These are phyloP conservation scores for Rhabdomys dilectus DNA, from an alignment of 2,113 vertebrate genomes.

Conservation along the genomic window DNA sequence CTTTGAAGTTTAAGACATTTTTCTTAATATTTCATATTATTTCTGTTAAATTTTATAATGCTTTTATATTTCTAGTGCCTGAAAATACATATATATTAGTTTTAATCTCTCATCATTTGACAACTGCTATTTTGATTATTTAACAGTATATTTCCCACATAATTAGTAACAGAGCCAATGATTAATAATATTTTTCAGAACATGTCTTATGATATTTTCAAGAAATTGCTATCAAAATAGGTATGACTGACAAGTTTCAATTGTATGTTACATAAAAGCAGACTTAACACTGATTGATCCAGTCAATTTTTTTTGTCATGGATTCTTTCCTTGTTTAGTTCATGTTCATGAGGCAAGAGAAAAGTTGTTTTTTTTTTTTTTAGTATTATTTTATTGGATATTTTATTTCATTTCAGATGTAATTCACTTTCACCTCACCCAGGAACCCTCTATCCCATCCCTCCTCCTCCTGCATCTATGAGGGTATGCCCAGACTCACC, in stretches of 20 bases:
- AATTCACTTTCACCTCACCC: too few relatives aligned
- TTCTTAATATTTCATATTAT: neutral
- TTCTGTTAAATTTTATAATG: neutral
- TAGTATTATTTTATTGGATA: too few relatives aligned
- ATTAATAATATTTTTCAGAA: slow-evolving; percentile 14
- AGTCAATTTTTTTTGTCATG: neutral
- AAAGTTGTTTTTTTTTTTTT: too few relatives aligned
- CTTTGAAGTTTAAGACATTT: neutral
- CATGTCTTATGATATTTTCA: neutral
- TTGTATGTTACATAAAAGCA: slow-evolving; percentile 14
- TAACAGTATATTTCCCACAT: neutral
- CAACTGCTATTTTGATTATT: slow-evolving; percentile 2
- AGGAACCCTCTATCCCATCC: too few relatives aligned
- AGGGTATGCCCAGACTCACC: too few relatives aligned
- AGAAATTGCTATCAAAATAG: neutral
- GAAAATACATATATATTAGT: slow-evolving; percentile 10
- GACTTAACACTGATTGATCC: neutral
- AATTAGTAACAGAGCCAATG: neutral
- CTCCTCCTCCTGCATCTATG: too few relatives aligned
- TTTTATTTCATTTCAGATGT: too few relatives aligned
- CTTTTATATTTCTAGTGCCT: neutral
- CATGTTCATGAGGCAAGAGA: neutral
- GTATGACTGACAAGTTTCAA: neutral
- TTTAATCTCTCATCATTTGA: slow-evolving; percentile 20
- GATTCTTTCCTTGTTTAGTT: neutral